Conservation (phyloP, 2,888 invertebrate species). For the Netelia fuscicornis region DNA sequence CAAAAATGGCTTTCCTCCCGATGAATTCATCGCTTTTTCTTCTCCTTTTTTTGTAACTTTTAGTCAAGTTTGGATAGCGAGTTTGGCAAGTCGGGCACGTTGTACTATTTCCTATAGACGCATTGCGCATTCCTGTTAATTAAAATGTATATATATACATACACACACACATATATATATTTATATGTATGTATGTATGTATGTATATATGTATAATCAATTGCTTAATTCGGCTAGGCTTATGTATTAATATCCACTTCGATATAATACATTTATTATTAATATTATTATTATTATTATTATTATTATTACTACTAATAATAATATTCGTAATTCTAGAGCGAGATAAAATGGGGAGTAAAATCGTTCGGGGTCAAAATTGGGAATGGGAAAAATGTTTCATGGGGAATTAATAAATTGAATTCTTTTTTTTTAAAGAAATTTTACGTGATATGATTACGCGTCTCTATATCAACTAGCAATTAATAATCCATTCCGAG, state of each 20-base stretch:
- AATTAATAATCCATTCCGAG: conserved; percentile 73
- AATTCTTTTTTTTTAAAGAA: conserved; percentile 71
- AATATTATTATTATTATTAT: conserved; percentile 27
- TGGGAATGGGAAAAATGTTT: conserved; percentile 55
- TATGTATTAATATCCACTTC: conserved; percentile 71
- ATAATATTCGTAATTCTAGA: conserved; percentile 64
- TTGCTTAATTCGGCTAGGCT: conserved; percentile 60
- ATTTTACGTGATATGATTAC: conserved; percentile 80
- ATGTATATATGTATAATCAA: conserved; percentile 51
- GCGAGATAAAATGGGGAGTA: conserved; percentile 64
- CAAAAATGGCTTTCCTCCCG: conserved; percentile 22
- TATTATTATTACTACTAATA: conserved; percentile 52
- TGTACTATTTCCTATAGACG: conserved; percentile 77
- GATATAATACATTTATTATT: conserved; percentile 75
- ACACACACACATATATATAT: too few species aligned
- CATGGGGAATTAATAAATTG: conserved; percentile 56
- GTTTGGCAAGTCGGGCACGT: conserved; percentile 84
- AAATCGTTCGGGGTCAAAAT: conserved; percentile 41
- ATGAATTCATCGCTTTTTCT: conserved; percentile 4
- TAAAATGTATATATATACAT: conserved; percentile 37
- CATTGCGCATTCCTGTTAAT: conserved; percentile 66
- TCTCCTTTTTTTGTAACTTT: conserved; percentile 22
- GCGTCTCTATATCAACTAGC: conserved; percentile 78
- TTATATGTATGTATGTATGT: neutral
- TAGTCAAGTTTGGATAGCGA: conserved; percentile 73